Evolutionary conservation across 2,113 vertebrate genomes (phyloP), one percentile per base, ranked within the genome.

Genomic region (Alectura lathami): DNA sequence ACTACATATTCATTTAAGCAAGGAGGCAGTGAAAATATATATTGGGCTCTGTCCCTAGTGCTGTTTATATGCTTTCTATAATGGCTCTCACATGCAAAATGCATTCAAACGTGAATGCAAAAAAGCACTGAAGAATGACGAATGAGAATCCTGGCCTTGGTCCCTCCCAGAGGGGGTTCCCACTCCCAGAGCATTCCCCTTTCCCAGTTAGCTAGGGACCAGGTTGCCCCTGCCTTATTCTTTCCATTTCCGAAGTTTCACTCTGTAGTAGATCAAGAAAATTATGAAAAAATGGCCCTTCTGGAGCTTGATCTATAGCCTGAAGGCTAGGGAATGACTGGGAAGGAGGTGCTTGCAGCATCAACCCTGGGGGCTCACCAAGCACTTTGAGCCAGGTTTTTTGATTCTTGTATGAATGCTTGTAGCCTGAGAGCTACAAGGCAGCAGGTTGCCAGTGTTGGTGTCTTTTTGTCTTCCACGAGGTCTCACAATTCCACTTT

Each of bases 81-180:
- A 30, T 43, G 72, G 34, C 32, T 88, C 42, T 29, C 50, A 80
- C 91, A 83, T 74, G 72, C 73, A 67, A 51, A 94, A 63, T 43
- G 23, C 42, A 70, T 74, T 86, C 17, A 63, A 40, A 26, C 36
- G 6, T 20, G 36, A 67, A 90, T 77, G 50, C 54, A 59, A 83
- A 86, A 85, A 77, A 88, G n/a, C 80, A 63, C 43, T 63, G 64
- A 56, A 63, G 88, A 88, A 59, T 40, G 86, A 94, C 93, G 83
- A 86, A 70, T 75, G 53, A 76, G 79, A 45, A 74, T 88, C 53
- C 57, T 66, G 88, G 36, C 70, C 88, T 94, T 8, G 0, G n/a
- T 53, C 30, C 83, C 34, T 74, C n/a, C 42, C n/a, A 62, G 36
- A 29, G 17, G 36, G 60, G 60, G 16, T 24, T 93, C 14, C 36